Evolutionary conservation across 2,797 vertebrate species (phyloP).

Genomic region (Lepus oiostolus): DNA sequence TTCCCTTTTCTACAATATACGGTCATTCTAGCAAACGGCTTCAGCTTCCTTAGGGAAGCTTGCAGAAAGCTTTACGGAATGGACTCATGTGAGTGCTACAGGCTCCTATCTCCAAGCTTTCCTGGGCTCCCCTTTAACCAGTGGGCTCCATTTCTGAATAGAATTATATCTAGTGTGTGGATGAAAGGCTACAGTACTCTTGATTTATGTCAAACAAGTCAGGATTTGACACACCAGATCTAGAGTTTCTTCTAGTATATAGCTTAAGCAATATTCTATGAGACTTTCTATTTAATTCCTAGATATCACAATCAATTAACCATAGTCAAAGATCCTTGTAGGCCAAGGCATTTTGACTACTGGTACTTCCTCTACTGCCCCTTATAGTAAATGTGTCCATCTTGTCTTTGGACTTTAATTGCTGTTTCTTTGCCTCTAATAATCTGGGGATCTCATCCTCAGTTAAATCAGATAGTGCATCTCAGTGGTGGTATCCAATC

Average conservation of each 20-base stretch:
- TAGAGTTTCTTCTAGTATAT: background rate
- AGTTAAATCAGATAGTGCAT: background rate
- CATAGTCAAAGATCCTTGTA: background rate
- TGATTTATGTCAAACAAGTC: background rate
- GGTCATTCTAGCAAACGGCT: background rate
- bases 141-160: background rate
- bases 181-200: background rate
- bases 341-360: background rate
- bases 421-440: background rate
- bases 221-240: background rate
- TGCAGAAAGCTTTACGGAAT: background rate
- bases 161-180: background rate
- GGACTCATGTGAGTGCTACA: background rate
- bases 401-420: background rate
- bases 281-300: background rate
- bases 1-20: background rate
- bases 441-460: background rate
- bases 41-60: background rate
- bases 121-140: background rate
- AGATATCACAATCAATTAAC: background rate
- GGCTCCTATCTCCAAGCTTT: background rate
- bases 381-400: background rate
- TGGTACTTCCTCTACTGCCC: background rate
- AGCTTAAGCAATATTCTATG: background rate
- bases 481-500: background rate